These are phyloP conservation scores for Villa cingulata DNA, from an alignment of 2,888 invertebrate genomes.

Conservation along the genomic window DNA sequence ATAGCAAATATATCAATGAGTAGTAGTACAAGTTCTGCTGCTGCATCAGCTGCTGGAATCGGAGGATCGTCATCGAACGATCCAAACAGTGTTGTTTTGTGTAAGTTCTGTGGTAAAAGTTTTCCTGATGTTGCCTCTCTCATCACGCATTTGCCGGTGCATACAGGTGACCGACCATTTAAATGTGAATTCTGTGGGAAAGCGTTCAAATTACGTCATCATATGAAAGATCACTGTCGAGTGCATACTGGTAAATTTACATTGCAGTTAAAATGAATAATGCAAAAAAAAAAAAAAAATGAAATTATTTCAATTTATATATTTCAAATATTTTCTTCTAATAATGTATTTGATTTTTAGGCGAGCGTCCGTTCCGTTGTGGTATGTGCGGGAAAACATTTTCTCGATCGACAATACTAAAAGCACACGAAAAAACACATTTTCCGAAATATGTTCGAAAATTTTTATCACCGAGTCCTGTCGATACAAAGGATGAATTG, in stretches of 20 bases:
- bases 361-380: slow-evolving; percentile 80
- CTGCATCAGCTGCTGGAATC: slow-evolving; percentile 5
- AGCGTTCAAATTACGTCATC: slow-evolving; percentile 81
- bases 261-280: neutral
- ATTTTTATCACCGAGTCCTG: slow-evolving; percentile 74
- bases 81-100: slow-evolving; percentile 66
- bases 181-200: slow-evolving; percentile 91
- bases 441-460: slow-evolving; percentile 84
- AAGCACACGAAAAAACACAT: slow-evolving; percentile 87
- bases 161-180: slow-evolving; percentile 81
- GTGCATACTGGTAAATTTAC: slow-evolving; percentile 64
- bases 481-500: slow-evolving; percentile 70
- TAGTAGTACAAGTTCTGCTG: slow-evolving; percentile 26
- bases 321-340: too few species aligned
- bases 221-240: slow-evolving; percentile 90
- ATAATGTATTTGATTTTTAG: slow-evolving; percentile 30
- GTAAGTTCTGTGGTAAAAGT: slow-evolving; percentile 87
- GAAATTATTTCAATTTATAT: neutral
- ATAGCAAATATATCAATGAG: slow-evolving; percentile 5
- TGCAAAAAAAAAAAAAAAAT: too few species aligned
- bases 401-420: slow-evolving; percentile 77
- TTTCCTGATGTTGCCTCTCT: slow-evolving; percentile 81
- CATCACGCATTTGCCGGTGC: slow-evolving; percentile 75
- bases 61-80: slow-evolving; percentile 37
- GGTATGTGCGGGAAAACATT: slow-evolving; percentile 82